Evolutionary conservation across 1,140 invertebrate genomes (phyloP).

Genomic region (Latrodectus geometricus): DNA sequence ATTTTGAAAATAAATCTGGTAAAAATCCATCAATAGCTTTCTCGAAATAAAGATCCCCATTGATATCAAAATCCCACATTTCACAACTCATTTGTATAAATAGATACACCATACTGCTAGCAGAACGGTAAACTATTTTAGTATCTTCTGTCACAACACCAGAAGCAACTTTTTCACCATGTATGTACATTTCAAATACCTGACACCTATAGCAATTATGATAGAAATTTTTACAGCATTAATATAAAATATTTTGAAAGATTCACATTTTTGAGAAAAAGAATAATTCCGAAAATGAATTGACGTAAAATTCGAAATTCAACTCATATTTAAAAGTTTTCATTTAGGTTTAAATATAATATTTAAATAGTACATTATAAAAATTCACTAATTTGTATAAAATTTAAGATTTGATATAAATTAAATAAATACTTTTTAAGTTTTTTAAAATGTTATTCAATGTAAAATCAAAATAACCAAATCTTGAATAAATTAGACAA

Average conservation of each 20-base stretch:
- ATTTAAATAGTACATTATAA: too few species aligned
- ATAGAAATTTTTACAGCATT: conserved; percentile 44
- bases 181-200: conserved; percentile 94
- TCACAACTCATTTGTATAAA: conserved; percentile 99
- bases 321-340: too few species aligned
- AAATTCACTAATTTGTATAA: too few species aligned
- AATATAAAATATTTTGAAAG: neutral
- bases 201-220: conserved; percentile 75
- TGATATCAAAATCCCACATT: conserved; percentile 99
- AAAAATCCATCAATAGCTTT: conserved; percentile 95
- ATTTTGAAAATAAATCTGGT: conserved; percentile 95
- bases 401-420: too few species aligned
- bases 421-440: too few species aligned
- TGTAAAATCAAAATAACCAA: too few species aligned
- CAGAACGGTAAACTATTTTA: conserved; percentile 95
- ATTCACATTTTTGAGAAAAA: neutral
- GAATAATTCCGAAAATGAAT: neutral
- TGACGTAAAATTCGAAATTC: too few species aligned
- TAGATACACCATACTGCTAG: conserved; percentile 95
- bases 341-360: too few species aligned
- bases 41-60: conserved; percentile 91
- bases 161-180: conserved; percentile 93
- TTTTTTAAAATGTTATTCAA: too few species aligned
- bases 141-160: conserved; percentile 95
- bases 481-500: too few species aligned